Evolutionary conservation across 2,888 invertebrate genomes (phyloP), one percentile per base, ranked within the genome.

Genomic region (Nipponacmea schrenckii): DNA sequence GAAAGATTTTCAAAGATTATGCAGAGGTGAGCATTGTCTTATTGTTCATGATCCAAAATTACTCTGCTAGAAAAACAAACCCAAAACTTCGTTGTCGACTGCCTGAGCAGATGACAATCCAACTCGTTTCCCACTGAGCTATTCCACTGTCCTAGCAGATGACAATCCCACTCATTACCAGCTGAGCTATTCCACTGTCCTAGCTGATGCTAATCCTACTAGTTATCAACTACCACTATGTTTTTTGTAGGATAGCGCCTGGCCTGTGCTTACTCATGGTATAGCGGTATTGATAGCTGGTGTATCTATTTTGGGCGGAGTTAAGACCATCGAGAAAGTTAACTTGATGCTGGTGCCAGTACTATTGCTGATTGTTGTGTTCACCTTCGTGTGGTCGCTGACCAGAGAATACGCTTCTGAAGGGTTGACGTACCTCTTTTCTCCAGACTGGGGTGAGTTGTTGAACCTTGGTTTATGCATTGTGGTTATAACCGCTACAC

Each of bases 291-390:
- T 82, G 0, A 31, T 85, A 8, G 83, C 83, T 2, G 84, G 82
- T 1, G 65, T 84, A 44, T 79, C 83, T 26, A 81, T 86, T 2
- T 69, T 81, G n/a, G 81, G 80, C 46, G 86, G 86, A 10, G 85
- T 86, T 7, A 84, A 80, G 69, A 82, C 83, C 4, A 86, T 87
- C 65, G 86, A 87, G 77, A 84, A 82, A 70, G 85, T 83, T n/a
- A 86, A 84, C 79, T 74, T 85, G 75, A 75, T 83, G 39, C 75
- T 87, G 26, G 85, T 86, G 4, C 87, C 87, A 14, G 31, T 81
- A 5, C 75, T 86, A 12, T 73, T 87, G 31, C 48, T 78, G 1
- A 82, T 86, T 24, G 69, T 86, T 1, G 50, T 85, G 31, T 84
- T 84, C 74, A 84, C 82, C 1, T 86, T 86, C 69, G 71, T 81